These are phyloP conservation scores for Echinarachnius parma DNA, from an alignment of 53 echinoderm and acorn worm species.

Conservation along the genomic window DNA sequence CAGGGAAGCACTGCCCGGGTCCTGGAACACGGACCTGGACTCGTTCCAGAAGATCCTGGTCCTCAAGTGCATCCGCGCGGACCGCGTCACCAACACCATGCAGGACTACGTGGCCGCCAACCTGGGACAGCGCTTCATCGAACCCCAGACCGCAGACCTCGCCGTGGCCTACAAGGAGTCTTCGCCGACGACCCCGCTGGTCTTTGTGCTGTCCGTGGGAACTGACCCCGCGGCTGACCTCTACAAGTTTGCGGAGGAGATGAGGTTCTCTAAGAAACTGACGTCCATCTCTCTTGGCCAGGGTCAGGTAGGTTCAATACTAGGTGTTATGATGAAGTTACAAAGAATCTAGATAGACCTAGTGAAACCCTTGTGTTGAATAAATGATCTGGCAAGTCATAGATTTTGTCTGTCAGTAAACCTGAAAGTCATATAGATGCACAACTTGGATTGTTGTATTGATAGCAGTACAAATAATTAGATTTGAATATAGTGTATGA, in stretches of 20 bases:
- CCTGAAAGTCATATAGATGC: no score
- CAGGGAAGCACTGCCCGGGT: conserved; percentile 78
- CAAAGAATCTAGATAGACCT: no score
- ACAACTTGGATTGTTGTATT: no score
- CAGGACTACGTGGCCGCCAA: conserved; percentile 93
- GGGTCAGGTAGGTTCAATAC: conserved; percentile 95
- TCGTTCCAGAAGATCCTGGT: conserved; percentile 94
- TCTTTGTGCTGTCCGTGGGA: conserved; percentile 92
- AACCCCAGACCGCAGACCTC: conserved; percentile 94
- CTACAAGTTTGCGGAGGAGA: conserved; percentile 99
- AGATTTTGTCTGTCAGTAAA: no score
- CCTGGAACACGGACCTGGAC: conserved; percentile 87
- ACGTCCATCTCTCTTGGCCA: conserved; percentile 94
- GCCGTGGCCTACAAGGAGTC: conserved; percentile 94
- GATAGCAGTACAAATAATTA: no score
- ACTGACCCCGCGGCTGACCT: conserved; percentile 96
- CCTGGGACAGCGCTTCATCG: conserved; percentile 96
- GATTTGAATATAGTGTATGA: no score
- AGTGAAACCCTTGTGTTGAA: no score
- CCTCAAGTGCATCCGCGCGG: conserved; percentile 90
- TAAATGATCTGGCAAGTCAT: no score
- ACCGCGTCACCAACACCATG: conserved; percentile 98
- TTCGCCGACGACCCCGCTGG: conserved; percentile 79
- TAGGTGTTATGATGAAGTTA: no score
- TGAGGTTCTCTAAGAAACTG: conserved; percentile 97